Evolutionary conservation across 2,113 vertebrate species (phyloP).

Genomic region (Mirza zaza): DNA sequence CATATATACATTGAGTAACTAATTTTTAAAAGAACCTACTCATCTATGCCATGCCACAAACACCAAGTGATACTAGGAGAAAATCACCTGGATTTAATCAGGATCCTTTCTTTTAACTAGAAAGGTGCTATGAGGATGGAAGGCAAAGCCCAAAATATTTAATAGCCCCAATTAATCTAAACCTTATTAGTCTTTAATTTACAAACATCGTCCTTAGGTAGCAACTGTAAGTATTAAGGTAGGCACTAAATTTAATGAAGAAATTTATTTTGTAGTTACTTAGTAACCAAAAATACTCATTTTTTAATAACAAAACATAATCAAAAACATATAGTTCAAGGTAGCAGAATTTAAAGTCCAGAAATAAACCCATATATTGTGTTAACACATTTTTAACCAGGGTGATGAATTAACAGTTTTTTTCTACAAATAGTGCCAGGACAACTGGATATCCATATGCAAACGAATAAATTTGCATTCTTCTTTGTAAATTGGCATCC

Average conservation of each 20-base stretch:
- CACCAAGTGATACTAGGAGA: background rate
- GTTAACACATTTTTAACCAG: background rate
- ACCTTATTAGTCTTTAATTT: background rate
- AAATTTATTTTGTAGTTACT: background rate
- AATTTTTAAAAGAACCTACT: slow-evolving; percentile 59
- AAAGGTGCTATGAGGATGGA: background rate
- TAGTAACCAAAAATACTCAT: background rate
- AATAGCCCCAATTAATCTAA: background rate
- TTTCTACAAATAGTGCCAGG: background rate
- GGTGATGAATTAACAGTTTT: background rate
- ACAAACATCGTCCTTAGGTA: background rate
- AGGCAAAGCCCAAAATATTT: background rate
- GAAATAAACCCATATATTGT: background rate
- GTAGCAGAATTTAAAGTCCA: background rate
- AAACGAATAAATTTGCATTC: background rate
- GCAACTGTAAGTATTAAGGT: background rate
- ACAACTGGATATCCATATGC: background rate
- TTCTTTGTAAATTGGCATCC: background rate
- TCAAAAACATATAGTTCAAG: background rate
- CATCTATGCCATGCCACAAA: slow-evolving; percentile 58
- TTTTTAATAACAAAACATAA: background rate
- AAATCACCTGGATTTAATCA: slow-evolving; percentile 39
- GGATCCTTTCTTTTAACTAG: background rate
- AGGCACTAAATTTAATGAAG: background rate
- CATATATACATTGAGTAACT: background rate